These are phyloP conservation scores for Sebastes umbrosus DNA, from an alignment of 2,797 vertebrate genomes.

Conservation along the genomic window DNA sequence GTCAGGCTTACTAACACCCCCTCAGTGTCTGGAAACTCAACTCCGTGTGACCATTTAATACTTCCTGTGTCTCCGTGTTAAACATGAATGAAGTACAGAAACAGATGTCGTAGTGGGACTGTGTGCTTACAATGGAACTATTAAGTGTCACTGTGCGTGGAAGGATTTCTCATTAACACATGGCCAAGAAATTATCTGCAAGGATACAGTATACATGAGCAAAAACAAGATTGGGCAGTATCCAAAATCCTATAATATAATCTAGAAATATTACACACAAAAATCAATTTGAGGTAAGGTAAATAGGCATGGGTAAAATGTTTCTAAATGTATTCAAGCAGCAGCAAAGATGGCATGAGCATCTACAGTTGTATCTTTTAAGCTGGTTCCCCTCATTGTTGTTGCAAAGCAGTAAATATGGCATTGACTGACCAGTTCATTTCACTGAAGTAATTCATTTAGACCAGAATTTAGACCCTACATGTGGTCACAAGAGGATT, in stretches of 20 bases:
- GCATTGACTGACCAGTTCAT: background rate
- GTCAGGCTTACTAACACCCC: constrained; percentile 24
- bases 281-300: background rate
- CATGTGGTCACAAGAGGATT: background rate
- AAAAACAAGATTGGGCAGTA: background rate
- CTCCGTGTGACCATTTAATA: constrained; percentile 54
- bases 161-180: constrained; percentile 11
- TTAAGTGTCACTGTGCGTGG: background rate
- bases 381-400: background rate
- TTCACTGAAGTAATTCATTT: background rate
- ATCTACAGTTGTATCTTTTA: background rate
- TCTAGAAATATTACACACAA: background rate
- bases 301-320: background rate
- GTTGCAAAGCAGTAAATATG: background rate
- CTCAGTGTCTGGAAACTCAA: constrained; percentile 51
- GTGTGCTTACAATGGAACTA: constrained; percentile 8
- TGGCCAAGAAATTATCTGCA: background rate
- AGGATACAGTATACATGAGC: background rate
- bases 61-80: constrained; percentile 48
- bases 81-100: constrained; percentile 49
- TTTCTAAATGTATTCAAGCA: background rate
- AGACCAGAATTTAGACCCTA: background rate
- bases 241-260: background rate
- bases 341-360: background rate
- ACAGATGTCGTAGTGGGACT: constrained; percentile 30